Conservation (phyloP, 2,113 vertebrate genomes). For the Alces alces region DNA sequence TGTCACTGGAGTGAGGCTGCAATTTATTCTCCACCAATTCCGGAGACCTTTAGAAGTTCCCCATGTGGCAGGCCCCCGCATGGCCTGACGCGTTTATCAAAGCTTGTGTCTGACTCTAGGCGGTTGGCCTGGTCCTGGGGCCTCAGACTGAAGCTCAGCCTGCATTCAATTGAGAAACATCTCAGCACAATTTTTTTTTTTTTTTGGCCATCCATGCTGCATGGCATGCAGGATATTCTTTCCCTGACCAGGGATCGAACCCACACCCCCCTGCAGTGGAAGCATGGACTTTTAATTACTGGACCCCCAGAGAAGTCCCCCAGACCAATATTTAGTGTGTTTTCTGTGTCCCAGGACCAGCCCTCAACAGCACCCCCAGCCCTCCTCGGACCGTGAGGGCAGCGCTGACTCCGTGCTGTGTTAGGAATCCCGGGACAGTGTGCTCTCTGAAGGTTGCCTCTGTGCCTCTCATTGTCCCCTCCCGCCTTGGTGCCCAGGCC, state of each 20-base stretch:
- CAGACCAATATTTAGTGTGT: background rate
- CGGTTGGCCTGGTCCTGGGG: background rate
- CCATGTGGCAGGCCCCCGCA: accelerated
- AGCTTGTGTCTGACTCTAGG: background rate
- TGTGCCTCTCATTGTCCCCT: background rate
- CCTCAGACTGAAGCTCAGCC: background rate
- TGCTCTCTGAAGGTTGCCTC: accelerated
- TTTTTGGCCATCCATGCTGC: background rate
- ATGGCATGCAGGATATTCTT: background rate
- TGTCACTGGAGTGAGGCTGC: accelerated
- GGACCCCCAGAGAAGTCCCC: background rate
- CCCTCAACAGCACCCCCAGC: background rate
- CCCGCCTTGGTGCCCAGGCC: constrained; percentile 7
- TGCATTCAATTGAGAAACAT: accelerated
- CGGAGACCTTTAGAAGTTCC: background rate
- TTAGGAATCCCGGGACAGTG: background rate
- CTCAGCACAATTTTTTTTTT: background rate
- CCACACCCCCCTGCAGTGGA: background rate
- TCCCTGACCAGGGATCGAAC: background rate
- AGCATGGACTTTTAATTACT: background rate
- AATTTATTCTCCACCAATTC: background rate
- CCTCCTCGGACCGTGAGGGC: background rate
- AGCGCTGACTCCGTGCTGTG: background rate
- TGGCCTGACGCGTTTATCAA: background rate
- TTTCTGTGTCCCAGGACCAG: background rate